Evolutionary conservation across 1,140 invertebrate species (phyloP), one percentile per base, ranked within the genome.

Genomic region (Cyclargus thomasi): DNA sequence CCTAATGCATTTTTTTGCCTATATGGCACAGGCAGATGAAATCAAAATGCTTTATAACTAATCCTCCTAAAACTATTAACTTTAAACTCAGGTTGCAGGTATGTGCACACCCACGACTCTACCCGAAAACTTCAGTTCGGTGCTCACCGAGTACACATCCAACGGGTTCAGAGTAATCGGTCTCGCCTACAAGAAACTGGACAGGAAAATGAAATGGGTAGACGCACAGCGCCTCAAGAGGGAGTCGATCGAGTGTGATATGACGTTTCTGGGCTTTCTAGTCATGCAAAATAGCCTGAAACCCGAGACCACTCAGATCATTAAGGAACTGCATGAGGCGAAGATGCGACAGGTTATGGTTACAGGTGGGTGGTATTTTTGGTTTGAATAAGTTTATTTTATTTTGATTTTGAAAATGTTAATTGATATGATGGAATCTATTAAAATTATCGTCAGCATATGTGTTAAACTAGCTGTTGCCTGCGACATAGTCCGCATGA

Each of bases 221-320:
- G 91, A 93, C 70, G 91, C 92, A 5, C 92, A 93, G 73, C 84
- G 92, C 73, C 83, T 92, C 18, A 91, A 92, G 71, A 81, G 93
- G 69, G 91, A 93, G 70, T 92, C 94, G 62, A 92, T 96, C 2
- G 97, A 99, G 88, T 93, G 92, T 67, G 94, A 97, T 76, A 92
- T 99, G 72, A 94, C 82, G 18, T 98, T 99, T 81, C 80, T 98
- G 21, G 97, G 96, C 18, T 93, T 98, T 70, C 93, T 99, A 64
- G 93, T 98, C 64, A 94, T 98, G 92, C 97, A 98, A 84, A 99
- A 99, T 86, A 93, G 96, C 70, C 90, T 98, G 59, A 98, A 98
- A 88, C 93, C 94, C 0, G 95, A 98, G 83, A 97, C 96, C 0
- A 94, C 93, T 29, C 93, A 93, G 11, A 93, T 97, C 0, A 96